Conservation (phyloP, 2,113 vertebrate genomes). For the Chloropsis hardwickii region DNA sequence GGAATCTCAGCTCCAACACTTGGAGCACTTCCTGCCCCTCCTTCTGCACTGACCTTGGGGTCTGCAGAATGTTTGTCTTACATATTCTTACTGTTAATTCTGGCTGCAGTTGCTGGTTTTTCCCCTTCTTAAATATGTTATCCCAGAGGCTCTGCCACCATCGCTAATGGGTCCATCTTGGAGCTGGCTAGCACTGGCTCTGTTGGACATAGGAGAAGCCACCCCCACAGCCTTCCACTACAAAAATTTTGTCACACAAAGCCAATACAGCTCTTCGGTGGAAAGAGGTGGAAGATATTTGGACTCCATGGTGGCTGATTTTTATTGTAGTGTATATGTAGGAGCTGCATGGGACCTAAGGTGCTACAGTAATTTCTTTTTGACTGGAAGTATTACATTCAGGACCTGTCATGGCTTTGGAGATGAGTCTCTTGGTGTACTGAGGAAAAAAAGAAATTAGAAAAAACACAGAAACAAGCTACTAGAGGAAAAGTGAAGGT, state of each 20-base stretch:
- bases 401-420: background rate
- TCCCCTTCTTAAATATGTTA: background rate
- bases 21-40: background rate
- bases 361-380: background rate
- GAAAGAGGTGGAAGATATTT: background rate
- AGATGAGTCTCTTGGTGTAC: background rate
- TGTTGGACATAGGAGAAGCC: background rate
- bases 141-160: background rate
- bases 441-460: background rate
- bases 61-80: background rate
- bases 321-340: background rate
- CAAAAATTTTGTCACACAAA: background rate
- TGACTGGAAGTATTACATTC: background rate
- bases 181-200: background rate
- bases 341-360: background rate
- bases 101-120: background rate
- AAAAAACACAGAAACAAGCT: background rate
- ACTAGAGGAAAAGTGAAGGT: background rate
- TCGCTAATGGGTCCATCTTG: fast-evolving
- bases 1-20: fast-evolving
- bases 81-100: background rate
- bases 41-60: background rate
- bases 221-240: too few species aligned
- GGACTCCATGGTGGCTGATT: background rate
- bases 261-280: background rate